phyloP scores from a whole-genome alignment of 1,140 invertebrate species.

The Oncopeltus fasciatus region DNA sequence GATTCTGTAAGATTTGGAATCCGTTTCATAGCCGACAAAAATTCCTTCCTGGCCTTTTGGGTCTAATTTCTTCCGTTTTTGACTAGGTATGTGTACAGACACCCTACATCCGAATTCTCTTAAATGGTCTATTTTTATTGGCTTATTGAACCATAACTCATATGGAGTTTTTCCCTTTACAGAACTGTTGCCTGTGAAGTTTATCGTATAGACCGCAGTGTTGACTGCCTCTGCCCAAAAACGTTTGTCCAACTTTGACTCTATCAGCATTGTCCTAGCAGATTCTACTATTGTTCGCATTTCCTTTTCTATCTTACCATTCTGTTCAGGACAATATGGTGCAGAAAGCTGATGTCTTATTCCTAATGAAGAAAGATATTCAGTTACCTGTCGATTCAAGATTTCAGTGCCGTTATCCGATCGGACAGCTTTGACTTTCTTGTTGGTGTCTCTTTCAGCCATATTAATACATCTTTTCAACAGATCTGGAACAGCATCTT shows the following conservation, averaged over 20 bases:
- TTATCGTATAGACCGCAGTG: conserved; percentile 28
- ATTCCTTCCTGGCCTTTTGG: no score
- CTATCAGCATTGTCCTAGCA: conserved; percentile 26
- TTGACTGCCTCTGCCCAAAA: conserved; percentile 32
- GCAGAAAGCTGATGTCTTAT: neutral
- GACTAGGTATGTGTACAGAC: neutral
- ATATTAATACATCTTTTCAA: neutral
- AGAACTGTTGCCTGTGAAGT: conserved; percentile 29
- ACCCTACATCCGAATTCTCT: neutral
- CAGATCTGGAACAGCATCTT: neutral
- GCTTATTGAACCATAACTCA: conserved; percentile 25
- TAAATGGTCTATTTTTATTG: conserved; percentile 19
- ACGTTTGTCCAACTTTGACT: conserved; percentile 25
- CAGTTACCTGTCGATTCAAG: neutral
- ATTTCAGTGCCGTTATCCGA: neutral
- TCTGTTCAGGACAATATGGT: neutral
- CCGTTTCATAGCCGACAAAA: no score
- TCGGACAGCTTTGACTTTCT: neutral
- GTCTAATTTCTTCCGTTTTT: neutral
- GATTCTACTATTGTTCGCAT: conserved; percentile 25
- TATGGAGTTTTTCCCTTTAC: conserved; percentile 26
- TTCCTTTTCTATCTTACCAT: neutral
- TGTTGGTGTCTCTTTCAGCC: neutral
- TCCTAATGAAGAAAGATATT: neutral
- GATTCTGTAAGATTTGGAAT: neutral